These are phyloP conservation scores for Wasmannia auropunctata DNA, from an alignment of 1,140 invertebrate genomes.

Conservation along the genomic window DNA sequence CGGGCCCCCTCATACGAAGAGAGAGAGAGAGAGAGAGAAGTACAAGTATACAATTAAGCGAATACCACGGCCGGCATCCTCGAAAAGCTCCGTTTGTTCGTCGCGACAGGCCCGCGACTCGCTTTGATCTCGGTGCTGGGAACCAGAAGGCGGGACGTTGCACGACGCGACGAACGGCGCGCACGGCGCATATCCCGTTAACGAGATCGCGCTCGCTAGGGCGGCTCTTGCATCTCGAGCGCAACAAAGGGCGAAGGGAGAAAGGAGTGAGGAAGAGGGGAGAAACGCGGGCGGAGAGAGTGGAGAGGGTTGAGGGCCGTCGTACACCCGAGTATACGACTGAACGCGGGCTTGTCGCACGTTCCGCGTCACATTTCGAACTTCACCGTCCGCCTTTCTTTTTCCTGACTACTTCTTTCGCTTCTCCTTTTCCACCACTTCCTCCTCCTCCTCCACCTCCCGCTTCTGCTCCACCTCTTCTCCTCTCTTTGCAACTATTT, in stretches of 20 bases:
- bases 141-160: constrained; percentile 40
- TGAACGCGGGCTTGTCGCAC: constrained; percentile 72
- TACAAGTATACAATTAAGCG: constrained; percentile 56
- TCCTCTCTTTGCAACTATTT: background rate
- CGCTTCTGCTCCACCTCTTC: background rate
- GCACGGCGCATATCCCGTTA: constrained; percentile 39
- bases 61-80: constrained; percentile 35
- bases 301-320: background rate
- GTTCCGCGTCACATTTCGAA: constrained; percentile 63
- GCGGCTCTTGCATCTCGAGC: constrained; percentile 34
- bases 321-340: constrained; percentile 28
- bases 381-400: constrained; percentile 19
- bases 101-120: constrained; percentile 12
- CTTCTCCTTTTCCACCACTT: constrained; percentile 16
- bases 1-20: background rate
- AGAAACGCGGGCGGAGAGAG: background rate
- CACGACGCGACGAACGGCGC: constrained; percentile 36
- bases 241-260: constrained; percentile 37
- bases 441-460: background rate
- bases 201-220: constrained; percentile 53
- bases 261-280: background rate
- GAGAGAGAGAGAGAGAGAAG: too few relatives aligned
- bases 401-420: background rate
- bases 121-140: constrained; percentile 39
- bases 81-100: constrained; percentile 54